A percentile compares a stretch with the other conserved stretches of the same genome.
Conservation (phyloP, 2,797 vertebrate genomes). For the Arrhamphus sclerolepis region DNA sequence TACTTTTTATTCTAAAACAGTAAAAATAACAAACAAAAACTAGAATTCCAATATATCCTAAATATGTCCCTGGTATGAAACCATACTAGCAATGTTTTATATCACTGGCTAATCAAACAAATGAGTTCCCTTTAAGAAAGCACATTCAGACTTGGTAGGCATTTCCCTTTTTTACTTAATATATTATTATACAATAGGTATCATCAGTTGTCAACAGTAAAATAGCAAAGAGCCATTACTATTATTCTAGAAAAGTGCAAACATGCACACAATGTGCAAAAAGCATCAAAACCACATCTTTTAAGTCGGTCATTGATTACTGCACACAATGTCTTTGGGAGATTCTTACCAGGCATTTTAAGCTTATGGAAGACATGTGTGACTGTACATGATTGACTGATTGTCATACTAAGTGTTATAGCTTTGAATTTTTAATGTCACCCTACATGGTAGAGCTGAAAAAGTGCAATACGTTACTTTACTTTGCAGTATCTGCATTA, state of each 20-base stretch:
- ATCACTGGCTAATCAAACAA: too few species aligned
- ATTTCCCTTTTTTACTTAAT: too few species aligned
- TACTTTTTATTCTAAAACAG: too few species aligned
- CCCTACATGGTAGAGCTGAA: conserved; percentile 36
- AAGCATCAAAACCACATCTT: background rate
- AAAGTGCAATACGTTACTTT: background rate
- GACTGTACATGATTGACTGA: background rate
- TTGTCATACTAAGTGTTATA: background rate
- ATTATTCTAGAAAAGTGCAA: conserved; percentile 42
- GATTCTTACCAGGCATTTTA: background rate
- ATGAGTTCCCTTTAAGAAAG: too few species aligned
- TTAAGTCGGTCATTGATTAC: background rate
- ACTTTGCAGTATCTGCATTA: conserved; percentile 13
- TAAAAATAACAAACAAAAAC: too few species aligned
- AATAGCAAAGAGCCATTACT: too few species aligned
- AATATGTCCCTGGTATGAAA: too few species aligned
- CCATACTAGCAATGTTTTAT: too few species aligned
- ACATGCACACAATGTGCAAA: conserved; percentile 62
- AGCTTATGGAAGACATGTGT: background rate
- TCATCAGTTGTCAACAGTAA: too few species aligned
- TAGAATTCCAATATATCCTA: too few species aligned
- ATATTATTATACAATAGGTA: too few species aligned
- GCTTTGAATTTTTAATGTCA: background rate
- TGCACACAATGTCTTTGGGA: background rate
- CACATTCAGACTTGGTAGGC: too few species aligned